Percentiles rank a stretch among this genome's conserved stretches.
Conservation (phyloP, 2,797 vertebrate genomes). For the Propithecus deckenii region DNA sequence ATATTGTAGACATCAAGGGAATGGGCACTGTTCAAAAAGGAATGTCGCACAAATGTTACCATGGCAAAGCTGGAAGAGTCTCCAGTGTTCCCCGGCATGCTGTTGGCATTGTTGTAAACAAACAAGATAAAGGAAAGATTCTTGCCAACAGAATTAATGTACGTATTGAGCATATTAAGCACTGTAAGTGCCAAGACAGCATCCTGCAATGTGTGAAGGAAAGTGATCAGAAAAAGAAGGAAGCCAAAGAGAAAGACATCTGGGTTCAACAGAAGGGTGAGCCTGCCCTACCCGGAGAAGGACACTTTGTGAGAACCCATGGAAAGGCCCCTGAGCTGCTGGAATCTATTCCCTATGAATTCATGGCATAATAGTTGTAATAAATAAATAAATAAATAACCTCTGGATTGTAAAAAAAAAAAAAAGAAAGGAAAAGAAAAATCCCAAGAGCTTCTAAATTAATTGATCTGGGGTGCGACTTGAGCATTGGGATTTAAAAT, state of each 20-base stretch:
- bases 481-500: neutral
- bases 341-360: neutral
- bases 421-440: neutral
- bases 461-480: neutral
- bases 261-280: neutral
- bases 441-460: neutral
- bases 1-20: neutral
- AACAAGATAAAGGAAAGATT: neutral
- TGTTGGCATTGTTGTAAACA: neutral
- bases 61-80: neutral
- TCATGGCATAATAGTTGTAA: neutral
- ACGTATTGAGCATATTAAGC: neutral
- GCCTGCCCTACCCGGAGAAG: neutral
- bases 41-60: neutral
- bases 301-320: neutral
- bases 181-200: neutral
- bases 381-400: neutral
- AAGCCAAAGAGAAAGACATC: neutral
- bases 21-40: neutral
- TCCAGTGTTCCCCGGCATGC: neutral
- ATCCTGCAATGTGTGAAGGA: neutral
- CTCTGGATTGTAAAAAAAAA: neutral
- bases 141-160: neutral
- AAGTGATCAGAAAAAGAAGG: neutral
- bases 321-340: neutral